A percentile compares a stretch with the other conserved stretches of the same genome.
Evolutionary conservation across 53 echinoderm and acorn worm species (phyloP).

Genomic region (Arbacia lixula): DNA sequence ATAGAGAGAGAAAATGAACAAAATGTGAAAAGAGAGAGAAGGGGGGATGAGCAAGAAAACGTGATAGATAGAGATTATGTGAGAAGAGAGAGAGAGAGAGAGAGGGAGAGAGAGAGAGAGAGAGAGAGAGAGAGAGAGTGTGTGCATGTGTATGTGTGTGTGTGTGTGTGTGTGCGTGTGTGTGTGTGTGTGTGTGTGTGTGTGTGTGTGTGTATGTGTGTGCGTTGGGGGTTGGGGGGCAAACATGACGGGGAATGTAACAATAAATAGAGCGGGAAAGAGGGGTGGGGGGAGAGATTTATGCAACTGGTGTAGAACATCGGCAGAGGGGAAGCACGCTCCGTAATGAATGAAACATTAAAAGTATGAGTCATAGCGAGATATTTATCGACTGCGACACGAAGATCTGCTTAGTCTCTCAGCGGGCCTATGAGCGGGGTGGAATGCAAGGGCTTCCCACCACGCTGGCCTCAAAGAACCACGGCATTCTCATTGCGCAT

Average conservation of each 20-base stretch:
- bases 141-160: not conserved
- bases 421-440: too few relatives aligned
- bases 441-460: too few relatives aligned
- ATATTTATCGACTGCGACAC: too few relatives aligned
- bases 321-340: too few relatives aligned
- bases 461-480: too few relatives aligned
- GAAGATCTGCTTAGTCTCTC: too few relatives aligned
- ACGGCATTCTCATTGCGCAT: too few relatives aligned
- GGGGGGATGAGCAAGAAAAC: too few relatives aligned
- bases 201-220: not conserved
- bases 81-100: not conserved
- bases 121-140: not conserved
- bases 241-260: not conserved
- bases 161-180: not conserved
- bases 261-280: not conserved
- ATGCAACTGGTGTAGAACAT: too few relatives aligned
- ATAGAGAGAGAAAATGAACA: too few relatives aligned
- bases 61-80: not conserved
- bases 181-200: not conserved
- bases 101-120: not conserved
- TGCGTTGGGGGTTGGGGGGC: not conserved
- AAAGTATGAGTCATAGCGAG: too few relatives aligned
- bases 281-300: not conserved
- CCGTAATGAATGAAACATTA: too few relatives aligned
- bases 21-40: not conserved